Base-by-base conservation (phyloP, 1,140 invertebrate species). In the Aphelenchoides besseyi region DNA sequence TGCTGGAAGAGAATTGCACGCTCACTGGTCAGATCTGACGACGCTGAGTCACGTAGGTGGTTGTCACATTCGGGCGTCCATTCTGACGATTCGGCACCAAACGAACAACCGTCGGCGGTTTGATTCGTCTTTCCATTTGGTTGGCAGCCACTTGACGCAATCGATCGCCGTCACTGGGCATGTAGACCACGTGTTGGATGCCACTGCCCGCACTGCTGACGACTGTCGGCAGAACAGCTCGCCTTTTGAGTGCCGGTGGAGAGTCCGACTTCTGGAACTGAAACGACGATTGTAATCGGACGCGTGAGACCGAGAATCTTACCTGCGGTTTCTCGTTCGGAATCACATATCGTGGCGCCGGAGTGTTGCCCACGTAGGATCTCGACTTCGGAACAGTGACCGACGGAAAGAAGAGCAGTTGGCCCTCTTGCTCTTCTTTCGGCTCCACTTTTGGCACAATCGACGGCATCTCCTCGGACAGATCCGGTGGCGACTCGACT, bases 311-410 rank as follows among this genome's bases (percentile, higher is more conserved):
- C 5, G 23, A 8, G 55, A 48, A 48, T 16, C 55, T 8, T 33
- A 59, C 55, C 55, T 59, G 41, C 41, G 41, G 5, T 33, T 59
- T 59, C 55, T 59, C 18, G 55, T 8, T 23, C 5, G 55, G 5
- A 23, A 59, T 18, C 55, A 59, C 18, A 5, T 59, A 8, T 28
- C 5, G 5, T 23, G 55, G 55, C 18, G 5, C 5, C 18, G 55
- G 55, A 5, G 5, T 5, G 55, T 18, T 59, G 55, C 5, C 18
- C 55, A 59, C 41, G 41, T 48, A 59, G 55, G 23, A 5, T 8
- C 5, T 8, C 18, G 55, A 8, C 55, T 59, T 59, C 55, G 55
- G 55, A 5, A 8, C 12, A 5, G 18, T 23, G 5, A 8, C 55
- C n/a, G n/a, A n/a, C n/a, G n/a, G n/a, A n/a, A n/a, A n/a, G 41